Base-by-base conservation (phyloP, 2,888 invertebrate species). In the Colostygia pectinataria region DNA sequence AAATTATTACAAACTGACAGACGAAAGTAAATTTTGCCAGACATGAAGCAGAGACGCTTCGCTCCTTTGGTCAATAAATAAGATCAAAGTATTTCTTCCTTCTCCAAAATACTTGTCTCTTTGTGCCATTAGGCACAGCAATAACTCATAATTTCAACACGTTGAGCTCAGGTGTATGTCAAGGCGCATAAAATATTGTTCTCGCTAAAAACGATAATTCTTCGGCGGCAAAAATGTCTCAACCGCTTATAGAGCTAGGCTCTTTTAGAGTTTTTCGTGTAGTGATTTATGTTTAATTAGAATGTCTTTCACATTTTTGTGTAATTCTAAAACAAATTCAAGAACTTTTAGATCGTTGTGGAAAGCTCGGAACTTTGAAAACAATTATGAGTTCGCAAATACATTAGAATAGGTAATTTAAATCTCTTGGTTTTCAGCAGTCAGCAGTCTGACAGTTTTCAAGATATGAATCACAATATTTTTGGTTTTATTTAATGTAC, bases 261-360 rank as follows among this genome's bases (percentile, higher is more conserved):
- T n/a, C 66, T 70, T 63, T 63, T 63, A 76, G 72, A 77, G 72
- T 78, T 82, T 80, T 77, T 75, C 74, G 64, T 76, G 68, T 66
- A 71, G 71, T 80, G 82, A 85, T 85, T 85, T 85, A 85, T 85
- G 83, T 80, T 83, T 82, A 83, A 83, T 86, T 85, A 84, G 69
- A 77, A 68, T 72, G 73, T 74, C 76, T 66, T 73, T 74, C 71
- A 74, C 73, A 74, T 80, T 81, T 81, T 77, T 75, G 69, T 74
- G 68, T 66, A 64, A 70, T 74, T 71, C 61, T 58, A 55, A 68
- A 74, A 75, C 71, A 61, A 77, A 76, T 77, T 79, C 74, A 65
- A 59, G 68, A 74, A 78, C 59, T 80, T 75, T 15, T 6, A 61
- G 56, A 57, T 61, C 55, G 58, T 67, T 59, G 55, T 48, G 56